A percentile compares a stretch with the other conserved stretches of the same genome.
phyloP scores from a whole-genome alignment of 2,797 vertebrate genomes.

The Eospalax fontanierii region DNA sequence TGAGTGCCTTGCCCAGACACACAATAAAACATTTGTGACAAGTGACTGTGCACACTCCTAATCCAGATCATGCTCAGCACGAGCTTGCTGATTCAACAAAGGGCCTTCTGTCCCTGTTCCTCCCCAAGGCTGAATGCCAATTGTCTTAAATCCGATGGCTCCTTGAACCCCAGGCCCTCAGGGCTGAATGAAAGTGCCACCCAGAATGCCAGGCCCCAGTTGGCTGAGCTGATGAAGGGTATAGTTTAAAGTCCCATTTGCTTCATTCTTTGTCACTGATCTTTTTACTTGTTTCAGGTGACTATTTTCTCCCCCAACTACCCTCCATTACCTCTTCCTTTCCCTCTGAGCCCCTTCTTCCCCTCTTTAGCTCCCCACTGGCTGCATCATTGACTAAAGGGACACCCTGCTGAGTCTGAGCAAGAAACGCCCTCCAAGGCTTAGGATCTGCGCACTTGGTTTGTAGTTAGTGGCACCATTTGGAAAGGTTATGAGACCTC shows the following conservation, averaged over 20 bases:
- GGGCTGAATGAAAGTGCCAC: constrained; percentile 8
- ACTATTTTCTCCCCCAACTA: neutral
- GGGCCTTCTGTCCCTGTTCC: constrained; percentile 73
- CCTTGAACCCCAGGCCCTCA: constrained; percentile 47
- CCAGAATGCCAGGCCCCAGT: neutral
- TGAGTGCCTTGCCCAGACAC: constrained; percentile 82
- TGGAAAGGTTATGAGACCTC: too few relatives aligned
- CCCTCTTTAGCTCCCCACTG: neutral
- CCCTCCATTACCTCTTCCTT: neutral
- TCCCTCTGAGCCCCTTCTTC: neutral
- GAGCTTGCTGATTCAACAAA: constrained; percentile 73
- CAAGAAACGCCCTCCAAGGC: too few relatives aligned
- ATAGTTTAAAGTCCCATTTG: constrained; percentile 29
- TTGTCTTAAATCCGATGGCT: constrained; percentile 63
- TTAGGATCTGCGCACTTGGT: too few relatives aligned
- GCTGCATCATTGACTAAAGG: neutral
- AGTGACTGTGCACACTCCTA: constrained; percentile 13
- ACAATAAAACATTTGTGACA: constrained; percentile 85
- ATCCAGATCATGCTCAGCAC: constrained; percentile 70
- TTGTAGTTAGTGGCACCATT: too few relatives aligned
- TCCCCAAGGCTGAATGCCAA: constrained; percentile 68
- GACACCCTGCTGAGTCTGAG: neutral
- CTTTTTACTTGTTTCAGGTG: neutral
- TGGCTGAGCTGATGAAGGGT: neutral
- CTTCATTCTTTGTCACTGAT: neutral